Evolutionary conservation across 2,113 vertebrate species (phyloP), one percentile per base, ranked within the genome.

Genomic region (Otocyon megalotis): DNA sequence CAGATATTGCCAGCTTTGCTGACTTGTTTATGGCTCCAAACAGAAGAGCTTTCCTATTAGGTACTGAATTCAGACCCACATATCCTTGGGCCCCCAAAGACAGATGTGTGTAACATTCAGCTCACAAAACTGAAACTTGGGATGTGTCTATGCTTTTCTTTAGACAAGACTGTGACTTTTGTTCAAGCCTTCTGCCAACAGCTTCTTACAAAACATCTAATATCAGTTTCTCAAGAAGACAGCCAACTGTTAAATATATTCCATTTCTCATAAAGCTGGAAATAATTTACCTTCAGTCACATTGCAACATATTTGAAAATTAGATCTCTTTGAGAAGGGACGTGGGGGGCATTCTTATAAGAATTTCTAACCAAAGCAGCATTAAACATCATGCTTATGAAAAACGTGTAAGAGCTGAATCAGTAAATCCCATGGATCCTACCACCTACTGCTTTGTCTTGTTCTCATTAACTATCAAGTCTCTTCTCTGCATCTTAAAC

Each of bases 221-320:
- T 50, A 60, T 3, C 74, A 5, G 24, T 76, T 83, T 90, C 74
- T 90, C 17, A 62, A 92, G n/a, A 63, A 94, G 53, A 81, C 14
- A 95, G n/a, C 8, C 16, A 94, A 83, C 30, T 58, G 8, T 90
- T 72, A 95, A 71, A 85, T 56, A 62, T 50, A 90, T 88, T 81
- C 19, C 43, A 43, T 32, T 30, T 81, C 32, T 90, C 30, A 30
- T 20, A 83, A 83, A 94, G 8, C 10, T 90, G 28, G 13, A 93
- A 90, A 87, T 76, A 79, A 87, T 54, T 90, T 83, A 43, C 32
- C 10, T 90, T 85, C 60, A 48, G 0, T 71, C 16, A 17, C 32
- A 84, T 16, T 79, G 26, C 0, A 94, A 80, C 19, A 26, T 67
- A 90, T 62, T 56, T 92, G 48, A 82, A 63, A 92, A 96, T 16